Base-by-base conservation (phyloP, 2,888 invertebrate species). In the Trypoxylon attenuatum region DNA sequence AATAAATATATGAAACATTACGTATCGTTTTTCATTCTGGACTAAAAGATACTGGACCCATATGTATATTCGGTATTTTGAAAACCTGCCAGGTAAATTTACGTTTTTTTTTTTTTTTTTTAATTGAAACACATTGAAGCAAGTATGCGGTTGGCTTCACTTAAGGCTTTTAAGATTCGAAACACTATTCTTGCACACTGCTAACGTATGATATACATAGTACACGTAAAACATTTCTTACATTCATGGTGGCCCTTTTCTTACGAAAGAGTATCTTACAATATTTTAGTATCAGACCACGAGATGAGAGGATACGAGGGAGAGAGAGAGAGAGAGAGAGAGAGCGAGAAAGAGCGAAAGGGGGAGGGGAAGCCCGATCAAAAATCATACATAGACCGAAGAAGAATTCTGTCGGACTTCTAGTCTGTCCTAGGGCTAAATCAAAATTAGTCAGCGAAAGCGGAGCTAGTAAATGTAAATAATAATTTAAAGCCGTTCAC, bases 371-470 rank as follows among this genome's bases (percentile, higher is more conserved):
- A n/a, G n/a, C n/a, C n/a, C n/a, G n/a, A 50, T 58, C 43, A 64
- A 57, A 57, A 53, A 54, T 42, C 39, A 43, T 22, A 13, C 16
- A 43, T 45, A 52, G 53, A 58, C 33, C 64, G 64, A 67, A 65
- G 54, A 39, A 67, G n/a, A n/a, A n/a, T n/a, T 65, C 52, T 53
- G 67, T 70, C 41, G 29, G 27, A 55, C 58, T 56, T 66, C 58
- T 70, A 63, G 59, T 60, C 59, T 54, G 74, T 79, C 78, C 80
- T 80, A 78, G 79, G 79, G 79, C 72, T 81, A 77, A 79, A 79
- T 81, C 73, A 78, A 79, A 78, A 78, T 78, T 78, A 78, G 74
- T 78, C 73, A 66, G 62, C 71, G 69, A 73, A 75, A 69, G n/a
- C n/a, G 61, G 55, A 68, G 67, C 50, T 70, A 76, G 65, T 57